Base-by-base conservation (phyloP, 2,113 vertebrate species). In the Heterotis niloticus region DNA sequence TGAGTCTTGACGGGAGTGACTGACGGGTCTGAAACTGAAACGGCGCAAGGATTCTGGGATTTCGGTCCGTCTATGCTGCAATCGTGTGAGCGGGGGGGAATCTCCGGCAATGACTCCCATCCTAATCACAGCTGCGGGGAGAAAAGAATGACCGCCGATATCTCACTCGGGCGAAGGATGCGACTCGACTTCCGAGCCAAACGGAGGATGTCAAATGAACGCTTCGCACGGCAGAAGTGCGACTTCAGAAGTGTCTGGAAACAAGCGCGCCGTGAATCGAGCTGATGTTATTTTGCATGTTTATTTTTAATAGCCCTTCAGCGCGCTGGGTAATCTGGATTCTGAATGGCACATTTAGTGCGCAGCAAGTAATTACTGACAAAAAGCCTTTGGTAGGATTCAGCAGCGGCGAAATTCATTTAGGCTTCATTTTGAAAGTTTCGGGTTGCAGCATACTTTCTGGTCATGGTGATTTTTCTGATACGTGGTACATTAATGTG, bases 281-380 rank as follows among this genome's bases (percentile, higher is more conserved):
- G 54, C 17, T 44, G 7, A 29, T 16, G 51, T 56, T 20, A 26
- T 74, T 69, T 24, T 18, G 56, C 52, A 16, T 71, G 64, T 67
- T 54, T 20, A 67, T 56, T 67, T 52, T 67, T 20, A 13, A 77
- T 26, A 52, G 23, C 65, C 26, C 28, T 51, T 68, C 64, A 28
- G 76, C 14, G 17, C 24, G 23, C 26, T 77, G 26, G 76, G 23
- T 56, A 59, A 69, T 54, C 54, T 67, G 68, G 54, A 78, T 57
- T 69, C 51, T 26, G 26, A 68, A 11, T 23, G 59, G 76, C 51
- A 77, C 75, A 77, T 51, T 77, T 64, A 66, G 51, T 66, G 29
- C 24, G 62, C 51, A 57, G 24, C 51, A 17, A 29, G 17, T 59
- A 78, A 78, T 78, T 78, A 69, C 52, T 69, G 65, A 29, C 65